Evolutionary conservation across 1,140 invertebrate species (phyloP), one percentile per base, ranked within the genome.

Genomic region (Charaxes varanes): DNA sequence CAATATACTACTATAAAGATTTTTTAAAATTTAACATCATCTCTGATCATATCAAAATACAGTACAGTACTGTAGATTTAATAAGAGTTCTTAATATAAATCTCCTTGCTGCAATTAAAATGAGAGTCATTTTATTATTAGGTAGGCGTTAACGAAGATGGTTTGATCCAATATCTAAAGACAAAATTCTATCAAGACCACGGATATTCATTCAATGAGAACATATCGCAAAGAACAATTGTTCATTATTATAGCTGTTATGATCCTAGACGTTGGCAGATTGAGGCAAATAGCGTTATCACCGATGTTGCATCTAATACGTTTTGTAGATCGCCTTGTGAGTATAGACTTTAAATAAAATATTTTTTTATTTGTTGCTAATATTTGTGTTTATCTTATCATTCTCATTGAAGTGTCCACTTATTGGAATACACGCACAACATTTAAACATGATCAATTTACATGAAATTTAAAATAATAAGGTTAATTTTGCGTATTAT

Each of bases 281-380:
- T 88, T 2, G 72, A 84, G 17, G 86, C 86, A 6, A 86, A 85
- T 27, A 85, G 86, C 23, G 87, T 89, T 0, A 69, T 81, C 28
- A 90, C 92, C 1, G 90, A 93, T 50, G 85, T 87, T 1, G 79
- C 91, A 0, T 84, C 85, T 0, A 92, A 91, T 44, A 91, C 91
- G 0, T 90, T 79, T 16, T 85, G 81, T 10, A 66, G 87, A 27
- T 87, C 89, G 4, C 92, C 92, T 30, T 87, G 89, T 90, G 15
- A n/a, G 14, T 41, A 18, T 21, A 16, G 21, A 19, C 7, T 13
- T n/a, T n/a, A n/a, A n/a, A n/a, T n/a, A n/a, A n/a, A 13, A 44
- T 12, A 14, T 32, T 8, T 32, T 15, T 15, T 32, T 31, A 1
- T 11, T 17, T 31, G 6, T 6, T n/a, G n/a, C n/a, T n/a, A n/a